Conservation (phyloP, 2,113 vertebrate genomes). For the Pteruthius melanotis region DNA sequence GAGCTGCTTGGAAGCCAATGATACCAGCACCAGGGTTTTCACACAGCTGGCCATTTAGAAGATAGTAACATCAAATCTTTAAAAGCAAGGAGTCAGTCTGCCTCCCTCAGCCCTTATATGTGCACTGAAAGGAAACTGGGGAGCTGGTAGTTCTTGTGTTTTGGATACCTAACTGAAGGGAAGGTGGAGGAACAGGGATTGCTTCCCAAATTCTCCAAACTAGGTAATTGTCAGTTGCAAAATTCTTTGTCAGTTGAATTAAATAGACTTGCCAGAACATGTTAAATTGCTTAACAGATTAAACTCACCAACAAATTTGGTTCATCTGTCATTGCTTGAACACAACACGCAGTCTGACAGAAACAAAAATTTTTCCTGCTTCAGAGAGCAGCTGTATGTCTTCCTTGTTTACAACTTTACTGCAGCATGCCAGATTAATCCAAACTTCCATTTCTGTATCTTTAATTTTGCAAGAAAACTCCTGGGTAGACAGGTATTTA, state of each 20-base stretch:
- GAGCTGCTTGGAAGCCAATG: neutral
- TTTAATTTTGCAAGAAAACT: neutral
- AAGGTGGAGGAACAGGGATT: neutral
- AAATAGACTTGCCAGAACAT: neutral
- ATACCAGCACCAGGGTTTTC: neutral
- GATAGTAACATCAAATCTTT: neutral
- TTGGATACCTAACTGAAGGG: neutral
- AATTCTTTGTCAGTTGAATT: neutral
- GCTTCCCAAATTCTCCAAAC: neutral
- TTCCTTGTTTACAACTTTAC: neutral
- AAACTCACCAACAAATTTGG: neutral
- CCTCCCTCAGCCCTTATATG: neutral
- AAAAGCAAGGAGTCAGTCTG: neutral
- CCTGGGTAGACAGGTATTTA: neutral
- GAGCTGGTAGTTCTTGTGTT: neutral
- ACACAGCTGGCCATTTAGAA: neutral
- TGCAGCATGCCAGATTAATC: neutral
- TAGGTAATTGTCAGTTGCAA: neutral
- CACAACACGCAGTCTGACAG: neutral
- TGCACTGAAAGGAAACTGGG: neutral
- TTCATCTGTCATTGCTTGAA: neutral
- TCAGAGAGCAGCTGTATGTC: neutral
- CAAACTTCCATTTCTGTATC: neutral
- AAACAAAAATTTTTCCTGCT: neutral
- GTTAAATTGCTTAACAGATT: neutral